Percentiles rank a stretch among this genome's conserved stretches.
phyloP scores from a whole-genome alignment of 2,888 invertebrate genomes.

The Anarsia innoxiella region DNA sequence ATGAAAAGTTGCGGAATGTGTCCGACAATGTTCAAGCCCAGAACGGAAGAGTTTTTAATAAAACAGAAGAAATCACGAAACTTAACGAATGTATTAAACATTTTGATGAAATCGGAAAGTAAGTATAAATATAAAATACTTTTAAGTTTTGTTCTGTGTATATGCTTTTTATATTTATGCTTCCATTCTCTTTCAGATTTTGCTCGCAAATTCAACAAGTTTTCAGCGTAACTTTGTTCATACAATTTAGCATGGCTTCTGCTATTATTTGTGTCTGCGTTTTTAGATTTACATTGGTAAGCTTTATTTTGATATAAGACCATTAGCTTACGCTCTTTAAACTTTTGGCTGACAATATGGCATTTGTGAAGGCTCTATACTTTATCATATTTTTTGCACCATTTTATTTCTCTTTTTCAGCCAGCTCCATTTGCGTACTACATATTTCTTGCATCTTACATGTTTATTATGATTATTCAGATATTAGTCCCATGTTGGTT shows the following conservation, averaged over 20 bases:
- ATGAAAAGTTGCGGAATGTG: conserved; percentile 32
- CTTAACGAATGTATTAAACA: conserved; percentile 38
- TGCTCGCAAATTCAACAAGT: conserved; percentile 37
- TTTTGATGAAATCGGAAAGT: conserved; percentile 39
- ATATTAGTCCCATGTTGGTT: conserved; percentile 52
- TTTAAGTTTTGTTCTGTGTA: not conserved
- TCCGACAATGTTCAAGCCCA: conserved; percentile 16
- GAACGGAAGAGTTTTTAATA: conserved; percentile 26
- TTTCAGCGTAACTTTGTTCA: conserved; percentile 40
- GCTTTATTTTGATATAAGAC: too few species aligned
- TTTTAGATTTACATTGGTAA: conserved; percentile 51
- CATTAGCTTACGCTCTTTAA: too few species aligned
- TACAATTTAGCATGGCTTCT: conserved; percentile 46
- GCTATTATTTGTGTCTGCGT: conserved; percentile 48
- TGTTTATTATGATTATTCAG: conserved; percentile 38
- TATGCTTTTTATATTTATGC: not conserved
- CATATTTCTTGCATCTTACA: conserved; percentile 43
- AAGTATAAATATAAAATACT: conserved; percentile 18
- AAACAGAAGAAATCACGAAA: conserved; percentile 33
- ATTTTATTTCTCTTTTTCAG: conserved; percentile 26
- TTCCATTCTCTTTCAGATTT: conserved; percentile 44
- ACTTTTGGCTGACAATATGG: too few species aligned
- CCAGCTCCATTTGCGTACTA: conserved; percentile 38
- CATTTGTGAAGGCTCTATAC: too few species aligned
- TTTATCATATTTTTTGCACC: not conserved